Evolutionary conservation across 2,113 vertebrate species (phyloP).

Genomic region (Lepus americanus): DNA sequence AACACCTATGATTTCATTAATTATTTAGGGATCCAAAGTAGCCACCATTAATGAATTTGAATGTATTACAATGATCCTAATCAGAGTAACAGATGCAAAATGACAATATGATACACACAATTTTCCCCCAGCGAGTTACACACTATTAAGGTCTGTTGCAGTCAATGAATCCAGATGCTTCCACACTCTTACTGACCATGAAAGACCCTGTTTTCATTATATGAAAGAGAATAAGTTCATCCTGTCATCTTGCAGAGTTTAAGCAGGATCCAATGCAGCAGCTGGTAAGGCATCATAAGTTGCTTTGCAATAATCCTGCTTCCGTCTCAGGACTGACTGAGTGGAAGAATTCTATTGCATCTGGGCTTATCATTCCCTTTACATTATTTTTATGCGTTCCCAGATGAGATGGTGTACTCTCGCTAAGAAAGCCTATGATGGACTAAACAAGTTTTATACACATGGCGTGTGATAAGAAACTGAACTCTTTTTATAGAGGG

Average conservation of each 20-base stretch:
- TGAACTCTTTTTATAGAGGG: slow-evolving; percentile 35
- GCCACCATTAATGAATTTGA: slow-evolving; percentile 81
- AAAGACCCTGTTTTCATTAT: slow-evolving; percentile 78
- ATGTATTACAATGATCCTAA: slow-evolving; percentile 81
- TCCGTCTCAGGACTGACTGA: slow-evolving; percentile 67
- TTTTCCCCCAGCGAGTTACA: slow-evolving; percentile 79
- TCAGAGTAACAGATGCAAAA: slow-evolving; percentile 84
- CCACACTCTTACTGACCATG: slow-evolving; percentile 75
- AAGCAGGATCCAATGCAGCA: slow-evolving; percentile 68
- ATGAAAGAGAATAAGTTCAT: slow-evolving; percentile 78
- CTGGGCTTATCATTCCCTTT: slow-evolving; percentile 67
- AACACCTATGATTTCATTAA: slow-evolving; percentile 82
- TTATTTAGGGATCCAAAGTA: slow-evolving; percentile 81
- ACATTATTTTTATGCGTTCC: slow-evolving; percentile 77
- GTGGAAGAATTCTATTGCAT: slow-evolving; percentile 67
- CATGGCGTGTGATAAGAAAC: slow-evolving; percentile 57
- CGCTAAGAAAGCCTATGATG: slow-evolving; percentile 54
- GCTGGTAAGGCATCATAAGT: slow-evolving; percentile 72
- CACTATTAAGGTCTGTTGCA: slow-evolving; percentile 83
- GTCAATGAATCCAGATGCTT: slow-evolving; percentile 83
- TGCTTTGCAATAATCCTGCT: slow-evolving; percentile 77
- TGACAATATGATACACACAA: slow-evolving; percentile 79
- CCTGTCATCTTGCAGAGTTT: slow-evolving; percentile 71
- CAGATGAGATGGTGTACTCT: slow-evolving; percentile 63
- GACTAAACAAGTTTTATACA: slow-evolving; percentile 64